These are phyloP conservation scores for Calephelis nemesis DNA, from an alignment of 1,140 invertebrate genomes.

Conservation along the genomic window DNA sequence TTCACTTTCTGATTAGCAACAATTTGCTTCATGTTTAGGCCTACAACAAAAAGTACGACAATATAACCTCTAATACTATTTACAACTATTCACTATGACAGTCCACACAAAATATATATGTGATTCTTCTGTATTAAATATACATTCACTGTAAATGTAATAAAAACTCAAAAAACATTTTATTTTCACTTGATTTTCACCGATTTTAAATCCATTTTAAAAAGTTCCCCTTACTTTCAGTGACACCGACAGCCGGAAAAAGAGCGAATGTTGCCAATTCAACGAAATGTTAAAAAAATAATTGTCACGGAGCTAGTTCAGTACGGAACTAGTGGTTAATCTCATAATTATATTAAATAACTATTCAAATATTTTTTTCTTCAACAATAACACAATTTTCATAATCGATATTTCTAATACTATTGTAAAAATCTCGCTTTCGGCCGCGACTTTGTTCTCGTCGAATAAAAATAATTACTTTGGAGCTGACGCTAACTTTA, in stretches of 20 bases:
- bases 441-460: too few species aligned
- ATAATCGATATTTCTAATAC: too few species aligned
- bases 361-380: too few species aligned
- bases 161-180: conserved; percentile 4
- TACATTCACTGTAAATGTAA: conserved; percentile 24
- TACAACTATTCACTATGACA: conserved; percentile 37
- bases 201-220: conserved; percentile 21
- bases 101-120: conserved; percentile 27
- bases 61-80: conserved; percentile 55
- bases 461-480: too few species aligned
- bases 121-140: conserved; percentile 22
- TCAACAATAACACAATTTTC: too few species aligned
- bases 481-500: too few species aligned
- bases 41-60: conserved; percentile 58
- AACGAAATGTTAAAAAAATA: too few species aligned
- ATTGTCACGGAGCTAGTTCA: too few species aligned
- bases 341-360: too few species aligned
- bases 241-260: conserved; percentile 72
- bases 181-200: conserved; percentile 24
- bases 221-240: conserved; percentile 53
- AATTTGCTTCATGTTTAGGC: conserved; percentile 94
- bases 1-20: conserved; percentile 95
- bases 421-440: too few species aligned
- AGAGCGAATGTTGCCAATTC: conserved; percentile 50
- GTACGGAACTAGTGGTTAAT: too few species aligned